Evolutionary conservation across 2,888 invertebrate species (phyloP).

Genomic region (Furcula furcula): DNA sequence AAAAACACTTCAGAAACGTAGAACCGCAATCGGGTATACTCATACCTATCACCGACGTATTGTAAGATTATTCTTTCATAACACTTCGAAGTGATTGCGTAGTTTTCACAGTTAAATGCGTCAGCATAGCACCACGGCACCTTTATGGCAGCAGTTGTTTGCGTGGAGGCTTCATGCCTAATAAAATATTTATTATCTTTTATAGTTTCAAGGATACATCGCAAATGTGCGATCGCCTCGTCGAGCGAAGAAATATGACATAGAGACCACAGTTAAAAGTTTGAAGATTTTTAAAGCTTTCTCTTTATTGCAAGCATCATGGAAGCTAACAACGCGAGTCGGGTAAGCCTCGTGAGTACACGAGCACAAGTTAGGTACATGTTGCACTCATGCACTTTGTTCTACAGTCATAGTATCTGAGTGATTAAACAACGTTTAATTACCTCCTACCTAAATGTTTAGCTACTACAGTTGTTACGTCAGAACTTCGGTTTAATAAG

Average conservation of each 20-base stretch:
- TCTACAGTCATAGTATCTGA: not conserved
- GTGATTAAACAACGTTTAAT: not conserved
- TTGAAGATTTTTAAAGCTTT: constrained; percentile 49
- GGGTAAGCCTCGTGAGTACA: constrained; percentile 67
- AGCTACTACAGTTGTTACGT: constrained; percentile 8
- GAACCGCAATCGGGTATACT: constrained; percentile 17
- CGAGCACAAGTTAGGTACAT: constrained; percentile 43
- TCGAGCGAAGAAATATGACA: constrained; percentile 67
- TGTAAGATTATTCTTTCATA: constrained; percentile 17
- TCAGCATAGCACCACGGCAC: constrained; percentile 54
- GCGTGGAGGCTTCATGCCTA: constrained; percentile 47
- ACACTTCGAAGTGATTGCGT: constrained; percentile 27
- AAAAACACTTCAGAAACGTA: not conserved
- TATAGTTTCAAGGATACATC: constrained; percentile 77
- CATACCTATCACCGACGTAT: constrained; percentile 19
- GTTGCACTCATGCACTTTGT: constrained; percentile 29
- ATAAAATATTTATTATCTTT: constrained; percentile 66
- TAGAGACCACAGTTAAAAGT: constrained; percentile 49
- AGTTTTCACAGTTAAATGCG: constrained; percentile 36
- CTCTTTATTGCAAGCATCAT: constrained; percentile 49
- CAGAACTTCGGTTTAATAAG: constrained; percentile 19
- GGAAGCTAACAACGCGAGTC: constrained; percentile 61
- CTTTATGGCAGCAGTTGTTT: constrained; percentile 44
- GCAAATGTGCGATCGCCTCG: constrained; percentile 59
- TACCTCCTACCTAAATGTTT: constrained; percentile 7